Percentiles rank a stretch among this genome's conserved stretches.
phyloP scores from a whole-genome alignment of 2,888 invertebrate genomes.

The Xestia ashworthii region DNA sequence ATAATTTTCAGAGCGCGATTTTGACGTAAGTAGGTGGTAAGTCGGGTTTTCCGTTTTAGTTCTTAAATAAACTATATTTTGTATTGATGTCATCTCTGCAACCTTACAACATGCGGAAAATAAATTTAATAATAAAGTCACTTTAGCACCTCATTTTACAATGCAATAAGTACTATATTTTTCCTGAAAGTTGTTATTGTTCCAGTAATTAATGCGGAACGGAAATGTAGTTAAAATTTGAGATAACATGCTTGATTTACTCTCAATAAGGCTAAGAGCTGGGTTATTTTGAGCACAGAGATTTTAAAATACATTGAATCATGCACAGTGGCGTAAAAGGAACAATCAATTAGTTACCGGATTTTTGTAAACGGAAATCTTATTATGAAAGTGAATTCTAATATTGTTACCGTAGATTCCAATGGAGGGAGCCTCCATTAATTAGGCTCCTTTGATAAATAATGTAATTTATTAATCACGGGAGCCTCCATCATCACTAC shows the following conservation, averaged over 20 bases:
- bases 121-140: background rate
- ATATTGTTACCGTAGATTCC: too few species aligned
- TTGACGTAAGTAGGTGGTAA: background rate
- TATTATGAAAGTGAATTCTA: too few species aligned
- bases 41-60: too few species aligned
- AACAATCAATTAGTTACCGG: background rate
- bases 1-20: background rate
- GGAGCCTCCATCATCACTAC: too few species aligned
- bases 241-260: background rate
- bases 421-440: too few species aligned
- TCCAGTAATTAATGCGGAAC: background rate
- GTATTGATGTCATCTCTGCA: background rate
- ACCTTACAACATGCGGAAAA: background rate
- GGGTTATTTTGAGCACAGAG: background rate
- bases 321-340: background rate
- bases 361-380: too few species aligned
- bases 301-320: background rate
- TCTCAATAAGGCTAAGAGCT: background rate
- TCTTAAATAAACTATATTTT: background rate
- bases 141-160: background rate
- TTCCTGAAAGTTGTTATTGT: constrained; percentile 33
- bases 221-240: constrained; percentile 1
- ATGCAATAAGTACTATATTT: background rate
- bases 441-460: too few species aligned
- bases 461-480: too few species aligned